Evolutionary conservation across 2,797 vertebrate species (phyloP), one percentile per base, ranked within the genome.

Genomic region (Sebastes steindachneri): DNA sequence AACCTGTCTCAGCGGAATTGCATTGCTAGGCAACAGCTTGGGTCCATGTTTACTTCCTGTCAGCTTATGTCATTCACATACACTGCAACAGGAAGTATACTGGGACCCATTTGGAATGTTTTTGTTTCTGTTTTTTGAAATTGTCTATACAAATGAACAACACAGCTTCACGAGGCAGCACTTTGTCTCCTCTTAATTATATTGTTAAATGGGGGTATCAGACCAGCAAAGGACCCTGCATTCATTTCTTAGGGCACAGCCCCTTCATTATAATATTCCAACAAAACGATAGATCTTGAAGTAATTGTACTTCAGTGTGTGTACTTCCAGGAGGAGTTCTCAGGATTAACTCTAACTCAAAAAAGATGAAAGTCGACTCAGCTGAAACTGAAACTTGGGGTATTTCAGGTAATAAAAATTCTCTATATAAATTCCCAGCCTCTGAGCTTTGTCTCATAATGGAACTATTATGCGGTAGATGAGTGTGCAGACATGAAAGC

Each of bases 401-500:
- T 35, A 70, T 31, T 31, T 53, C 19, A 10, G 10, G 23, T 15
- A 7, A 35, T 57, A 58, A 51, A 60, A 57, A 11, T 10, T 10
- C 9, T 25, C 6, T n/a, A 12, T 31, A 31, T 54, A 45, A 76
- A 41, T 25, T 25, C 28, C 51, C 37, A 59, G 67, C 41, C 19
- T 41, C 59, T 59, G 68, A 73, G 63, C 62, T 60, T 45, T 66
- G 54, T 60, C 60, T 75, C 37, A 60, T 28, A 29, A 25, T 63
- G 19, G 9, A 33, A 35, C 8, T 74, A 48, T 45, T 31, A 59
- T 9, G 5, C 3, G 11, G 6, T 37, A 68, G 55, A 62, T n/a
- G 4, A 48, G 58, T 33, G 12, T 10, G 9, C 25, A 35, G 62
- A 48, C 54, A 54, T 45, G 54, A 37, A 54, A 72, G 37, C 35